phyloP scores from a whole-genome alignment of 2,888 invertebrate species.

The Leptarthrus brevirostris region DNA sequence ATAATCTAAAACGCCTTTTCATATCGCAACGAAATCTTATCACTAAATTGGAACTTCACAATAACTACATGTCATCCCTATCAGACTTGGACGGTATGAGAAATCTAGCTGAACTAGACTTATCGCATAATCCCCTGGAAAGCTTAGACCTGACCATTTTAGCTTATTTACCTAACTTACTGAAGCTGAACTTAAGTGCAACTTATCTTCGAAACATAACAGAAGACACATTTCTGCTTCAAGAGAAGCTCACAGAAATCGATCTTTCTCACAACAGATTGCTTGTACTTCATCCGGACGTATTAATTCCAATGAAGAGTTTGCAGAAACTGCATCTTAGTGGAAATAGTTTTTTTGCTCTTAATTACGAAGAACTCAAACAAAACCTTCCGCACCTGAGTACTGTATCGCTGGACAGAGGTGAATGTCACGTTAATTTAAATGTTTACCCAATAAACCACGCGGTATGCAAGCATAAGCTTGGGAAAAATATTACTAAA shows the following conservation, averaged over 20 bases:
- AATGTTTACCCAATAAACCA: background rate
- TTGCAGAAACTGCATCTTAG: conserved; percentile 11
- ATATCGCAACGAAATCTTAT: background rate
- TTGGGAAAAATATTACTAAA: too few relatives aligned
- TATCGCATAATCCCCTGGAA: conserved; percentile 21
- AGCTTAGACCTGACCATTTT: conserved; percentile 3
- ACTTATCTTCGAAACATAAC: background rate
- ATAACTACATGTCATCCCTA: background rate
- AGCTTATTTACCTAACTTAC: conserved; percentile 5
- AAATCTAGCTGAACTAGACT: conserved; percentile 6
- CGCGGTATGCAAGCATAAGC: background rate
- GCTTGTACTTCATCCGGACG: background rate
- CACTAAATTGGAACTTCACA: conserved; percentile 13
- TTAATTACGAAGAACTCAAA: background rate
- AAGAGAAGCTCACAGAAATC: conserved; percentile 4
- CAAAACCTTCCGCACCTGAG: background rate
- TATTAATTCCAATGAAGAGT: background rate
- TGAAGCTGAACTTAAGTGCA: conserved; percentile 3
- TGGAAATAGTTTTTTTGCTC: background rate
- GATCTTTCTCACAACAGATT: conserved; percentile 5
- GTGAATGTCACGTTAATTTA: background rate
- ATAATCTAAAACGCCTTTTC: background rate
- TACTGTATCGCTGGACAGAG: background rate
- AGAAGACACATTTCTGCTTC: background rate
- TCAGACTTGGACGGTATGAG: conserved; percentile 1